These are phyloP conservation scores for Grantiella picta DNA, from an alignment of 2,113 vertebrate species.

Conservation along the genomic window DNA sequence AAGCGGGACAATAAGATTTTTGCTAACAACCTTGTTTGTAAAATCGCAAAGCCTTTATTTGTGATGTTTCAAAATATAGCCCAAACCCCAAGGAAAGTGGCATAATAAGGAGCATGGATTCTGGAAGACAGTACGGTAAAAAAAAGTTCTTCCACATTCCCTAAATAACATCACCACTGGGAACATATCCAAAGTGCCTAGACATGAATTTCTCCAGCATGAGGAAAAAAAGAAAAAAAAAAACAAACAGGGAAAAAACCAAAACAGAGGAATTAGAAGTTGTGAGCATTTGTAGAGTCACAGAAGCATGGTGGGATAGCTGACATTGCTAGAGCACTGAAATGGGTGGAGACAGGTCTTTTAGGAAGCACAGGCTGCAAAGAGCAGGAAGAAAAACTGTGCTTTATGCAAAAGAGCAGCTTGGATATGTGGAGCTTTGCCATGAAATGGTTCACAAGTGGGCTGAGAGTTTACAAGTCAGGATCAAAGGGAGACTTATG, in stretches of 20 bases:
- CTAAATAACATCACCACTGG: background rate
- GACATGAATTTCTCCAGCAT: background rate
- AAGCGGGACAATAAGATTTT: background rate
- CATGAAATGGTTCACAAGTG: background rate
- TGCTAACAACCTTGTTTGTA: background rate
- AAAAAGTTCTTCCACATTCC: background rate
- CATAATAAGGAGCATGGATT: background rate
- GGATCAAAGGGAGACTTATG: background rate
- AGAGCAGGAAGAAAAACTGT: background rate
- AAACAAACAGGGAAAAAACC: rapidly evolving
- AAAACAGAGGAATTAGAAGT: background rate
- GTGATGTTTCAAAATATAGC: background rate
- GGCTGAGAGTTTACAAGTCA: background rate
- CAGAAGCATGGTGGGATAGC: background rate
- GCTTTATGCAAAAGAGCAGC: background rate
- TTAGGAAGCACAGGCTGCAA: background rate
- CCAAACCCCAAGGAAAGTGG: background rate
- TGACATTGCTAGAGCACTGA: background rate
- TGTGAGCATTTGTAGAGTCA: background rate
- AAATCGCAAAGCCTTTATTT: background rate
- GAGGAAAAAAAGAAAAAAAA: background rate
- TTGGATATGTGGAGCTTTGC: background rate
- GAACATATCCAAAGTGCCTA: background rate
- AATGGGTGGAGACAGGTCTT: background rate
- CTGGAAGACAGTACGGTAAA: background rate